These are phyloP conservation scores for Beaufortia kweichowensis DNA, from an alignment of 2,113 vertebrate genomes.

Conservation along the genomic window DNA sequence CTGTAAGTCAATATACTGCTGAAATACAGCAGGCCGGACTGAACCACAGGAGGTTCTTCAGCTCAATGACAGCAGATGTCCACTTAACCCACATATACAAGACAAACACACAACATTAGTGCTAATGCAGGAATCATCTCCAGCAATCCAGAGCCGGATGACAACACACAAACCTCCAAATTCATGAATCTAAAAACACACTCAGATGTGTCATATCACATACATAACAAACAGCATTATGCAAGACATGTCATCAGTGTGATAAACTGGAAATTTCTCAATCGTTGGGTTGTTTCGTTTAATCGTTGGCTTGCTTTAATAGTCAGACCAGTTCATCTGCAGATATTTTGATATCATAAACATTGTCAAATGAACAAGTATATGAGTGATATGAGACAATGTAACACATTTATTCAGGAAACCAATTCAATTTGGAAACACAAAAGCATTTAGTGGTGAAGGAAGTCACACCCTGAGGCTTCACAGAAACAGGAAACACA, in stretches of 20 bases:
- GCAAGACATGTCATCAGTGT: not conserved
- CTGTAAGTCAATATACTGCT: too few relatives aligned
- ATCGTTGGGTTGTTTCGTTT: not conserved
- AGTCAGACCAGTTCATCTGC: too few relatives aligned
- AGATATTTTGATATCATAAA: too few relatives aligned
- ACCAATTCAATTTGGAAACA: too few relatives aligned
- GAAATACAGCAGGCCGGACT: not conserved
- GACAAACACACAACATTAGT: not conserved
- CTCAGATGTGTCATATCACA: not conserved
- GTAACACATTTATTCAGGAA: too few relatives aligned
- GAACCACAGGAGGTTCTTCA: not conserved
- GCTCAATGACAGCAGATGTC: not conserved
- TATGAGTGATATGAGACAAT: too few relatives aligned
- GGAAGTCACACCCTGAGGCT: not conserved
- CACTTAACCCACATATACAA: conserved; percentile 16
- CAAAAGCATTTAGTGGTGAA: not conserved
- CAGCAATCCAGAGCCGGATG: not conserved
- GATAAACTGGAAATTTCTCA: not conserved
- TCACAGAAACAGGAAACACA: not conserved
- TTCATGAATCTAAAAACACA: not conserved
- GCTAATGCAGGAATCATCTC: not conserved
- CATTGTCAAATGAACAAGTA: too few relatives aligned
- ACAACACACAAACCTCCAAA: not conserved
- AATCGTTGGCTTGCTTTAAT: not conserved
- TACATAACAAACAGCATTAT: not conserved